A percentile compares a stretch with the other conserved stretches of the same genome.
These are phyloP conservation scores for Phyllostomus discolor DNA, from an alignment of 2,113 vertebrate genomes.

Conservation along the genomic window DNA sequence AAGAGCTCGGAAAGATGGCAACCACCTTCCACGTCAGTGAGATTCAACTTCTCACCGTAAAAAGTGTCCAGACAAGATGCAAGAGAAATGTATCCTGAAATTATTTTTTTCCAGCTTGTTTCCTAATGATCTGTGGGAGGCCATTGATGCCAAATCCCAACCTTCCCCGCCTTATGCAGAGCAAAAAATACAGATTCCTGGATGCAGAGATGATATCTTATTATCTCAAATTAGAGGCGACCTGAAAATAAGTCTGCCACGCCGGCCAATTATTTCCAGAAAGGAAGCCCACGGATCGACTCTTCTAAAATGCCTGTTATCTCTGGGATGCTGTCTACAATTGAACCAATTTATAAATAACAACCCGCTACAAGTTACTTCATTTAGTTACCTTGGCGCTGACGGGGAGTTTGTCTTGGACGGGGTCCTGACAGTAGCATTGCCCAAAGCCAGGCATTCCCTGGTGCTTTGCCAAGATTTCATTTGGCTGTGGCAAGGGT, in stretches of 20 bases:
- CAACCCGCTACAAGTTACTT: slow-evolving; percentile 40
- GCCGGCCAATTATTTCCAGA: slow-evolving; percentile 44
- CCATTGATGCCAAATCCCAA: slow-evolving; percentile 6
- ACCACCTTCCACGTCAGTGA: not conserved
- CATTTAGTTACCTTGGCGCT: slow-evolving; percentile 67
- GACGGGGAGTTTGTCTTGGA: slow-evolving; percentile 62
- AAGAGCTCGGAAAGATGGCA: not conserved
- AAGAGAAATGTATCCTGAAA: not conserved
- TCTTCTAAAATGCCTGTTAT: slow-evolving; percentile 33
- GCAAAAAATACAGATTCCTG: slow-evolving; percentile 3
- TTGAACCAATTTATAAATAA: slow-evolving; percentile 46
- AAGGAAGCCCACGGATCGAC: slow-evolving; percentile 8
- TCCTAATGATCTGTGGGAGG: not conserved
- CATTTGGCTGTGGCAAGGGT: slow-evolving; percentile 58
- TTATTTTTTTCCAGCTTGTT: slow-evolving; percentile 11
- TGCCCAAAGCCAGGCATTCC: slow-evolving; percentile 66
- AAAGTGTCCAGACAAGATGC: not conserved
- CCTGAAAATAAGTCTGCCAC: slow-evolving; percentile 45
- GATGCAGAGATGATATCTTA: not conserved
- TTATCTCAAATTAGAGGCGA: slow-evolving; percentile 41
- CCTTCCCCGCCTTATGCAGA: not conserved
- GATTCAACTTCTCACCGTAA: not conserved
- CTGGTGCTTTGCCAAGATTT: slow-evolving; percentile 58
- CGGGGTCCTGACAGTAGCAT: slow-evolving; percentile 65
- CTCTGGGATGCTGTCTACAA: slow-evolving; percentile 47